These are phyloP conservation scores for Pycnonotus jocosus DNA, from an alignment of 2,113 vertebrate species.

Conservation along the genomic window DNA sequence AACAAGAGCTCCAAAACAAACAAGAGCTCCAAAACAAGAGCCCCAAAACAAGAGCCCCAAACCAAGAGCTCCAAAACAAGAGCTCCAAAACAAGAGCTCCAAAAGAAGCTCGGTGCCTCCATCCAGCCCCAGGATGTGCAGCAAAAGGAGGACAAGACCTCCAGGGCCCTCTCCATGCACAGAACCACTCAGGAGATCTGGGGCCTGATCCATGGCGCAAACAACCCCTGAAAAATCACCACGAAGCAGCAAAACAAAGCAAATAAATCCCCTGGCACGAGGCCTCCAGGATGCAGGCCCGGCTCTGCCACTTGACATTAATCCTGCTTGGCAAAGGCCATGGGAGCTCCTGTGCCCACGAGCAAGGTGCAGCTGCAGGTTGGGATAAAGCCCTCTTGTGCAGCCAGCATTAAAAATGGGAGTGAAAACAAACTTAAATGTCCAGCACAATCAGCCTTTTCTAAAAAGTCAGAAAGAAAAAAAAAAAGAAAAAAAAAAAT, in stretches of 20 bases:
- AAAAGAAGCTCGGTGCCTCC: fast-evolving
- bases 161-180: neutral
- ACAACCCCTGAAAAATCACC: neutral
- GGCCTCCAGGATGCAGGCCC: neutral
- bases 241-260: neutral
- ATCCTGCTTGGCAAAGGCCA: conserved; percentile 1
- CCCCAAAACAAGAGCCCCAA: too few relatives aligned
- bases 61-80: neutral
- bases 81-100: neutral
- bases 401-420: neutral
- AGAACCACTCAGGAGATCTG: neutral
- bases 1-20: neutral
- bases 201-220: neutral
- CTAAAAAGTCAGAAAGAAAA: neutral
- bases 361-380: conserved; percentile 38
- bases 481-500: neutral
- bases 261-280: neutral
- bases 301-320: neutral
- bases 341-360: neutral
- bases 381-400: neutral
- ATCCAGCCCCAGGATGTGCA: neutral
- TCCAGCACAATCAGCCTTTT: neutral
- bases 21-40: neutral
- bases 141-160: neutral
- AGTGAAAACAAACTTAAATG: neutral